A percentile compares a stretch with the other conserved stretches of the same genome.
These are phyloP conservation scores for Sinocyclocheilus anshuiensis DNA, from an alignment of 2,113 vertebrate species.

Conservation along the genomic window DNA sequence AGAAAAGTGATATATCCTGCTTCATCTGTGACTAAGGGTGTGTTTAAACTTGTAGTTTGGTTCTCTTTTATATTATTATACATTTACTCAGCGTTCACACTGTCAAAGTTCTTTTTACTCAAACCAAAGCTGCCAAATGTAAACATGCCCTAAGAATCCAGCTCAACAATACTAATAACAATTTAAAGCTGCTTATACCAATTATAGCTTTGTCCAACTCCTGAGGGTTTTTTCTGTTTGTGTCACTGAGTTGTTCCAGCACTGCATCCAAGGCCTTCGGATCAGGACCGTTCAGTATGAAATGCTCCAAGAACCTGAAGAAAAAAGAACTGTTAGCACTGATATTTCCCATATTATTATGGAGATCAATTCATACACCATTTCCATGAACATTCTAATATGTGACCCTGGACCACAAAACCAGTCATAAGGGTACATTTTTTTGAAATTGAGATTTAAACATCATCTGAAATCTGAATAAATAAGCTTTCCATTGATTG, in stretches of 20 bases:
- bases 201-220: conserved; percentile 71
- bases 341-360: not conserved
- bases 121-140: too few relatives aligned
- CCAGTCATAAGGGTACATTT: too few relatives aligned
- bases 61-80: too few relatives aligned
- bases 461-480: too few relatives aligned
- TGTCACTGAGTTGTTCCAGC: conserved; percentile 68
- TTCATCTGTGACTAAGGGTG: not conserved
- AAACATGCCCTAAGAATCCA: not conserved
- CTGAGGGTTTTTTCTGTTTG: conserved; percentile 69
- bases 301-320: conserved; percentile 73
- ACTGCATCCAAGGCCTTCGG: conserved; percentile 65
- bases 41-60: too few relatives aligned
- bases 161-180: not conserved
- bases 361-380: not conserved
- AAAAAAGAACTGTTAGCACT: not conserved
- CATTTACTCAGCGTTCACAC: too few relatives aligned
- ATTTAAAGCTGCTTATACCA: conserved; percentile 58
- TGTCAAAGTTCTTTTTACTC: too few relatives aligned
- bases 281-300: conserved; percentile 74
- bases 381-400: not conserved
- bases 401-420: too few relatives aligned
- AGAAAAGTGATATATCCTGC: not conserved
- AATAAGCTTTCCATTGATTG: too few relatives aligned
- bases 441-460: too few relatives aligned